These are phyloP conservation scores for Intellagama lesueurii DNA, from an alignment of 2,797 vertebrate genomes.

Conservation along the genomic window DNA sequence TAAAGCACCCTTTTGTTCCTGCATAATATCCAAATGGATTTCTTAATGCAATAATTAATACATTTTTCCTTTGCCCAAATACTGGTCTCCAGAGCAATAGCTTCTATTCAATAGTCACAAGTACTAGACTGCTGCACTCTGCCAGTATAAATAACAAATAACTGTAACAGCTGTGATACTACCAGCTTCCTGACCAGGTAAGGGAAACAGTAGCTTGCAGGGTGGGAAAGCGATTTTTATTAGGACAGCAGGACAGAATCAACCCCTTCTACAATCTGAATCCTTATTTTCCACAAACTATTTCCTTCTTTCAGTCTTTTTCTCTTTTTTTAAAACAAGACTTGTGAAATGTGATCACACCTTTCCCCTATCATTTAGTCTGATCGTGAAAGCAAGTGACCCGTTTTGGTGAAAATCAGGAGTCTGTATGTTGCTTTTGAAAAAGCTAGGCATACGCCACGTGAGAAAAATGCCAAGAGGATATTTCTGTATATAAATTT, in stretches of 20 bases:
- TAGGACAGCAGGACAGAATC: too few species aligned
- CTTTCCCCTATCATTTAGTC: neutral
- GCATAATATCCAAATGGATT: too few species aligned
- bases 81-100: too few species aligned
- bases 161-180: too few species aligned
- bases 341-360: neutral
- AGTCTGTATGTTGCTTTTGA: neutral
- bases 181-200: neutral
- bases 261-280: neutral
- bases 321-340: neutral
- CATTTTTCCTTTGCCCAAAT: too few species aligned
- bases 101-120: too few species aligned
- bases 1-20: too few species aligned
- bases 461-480: neutral
- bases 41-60: too few species aligned
- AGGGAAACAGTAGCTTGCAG: neutral
- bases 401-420: too few species aligned
- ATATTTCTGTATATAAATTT: neutral
- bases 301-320: neutral
- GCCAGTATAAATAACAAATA: too few species aligned
- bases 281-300: neutral
- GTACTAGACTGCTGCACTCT: too few species aligned
- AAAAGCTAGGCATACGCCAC: neutral
- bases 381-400: neutral
- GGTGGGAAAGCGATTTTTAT: too few species aligned